These are phyloP conservation scores for Sebastes fasciatus DNA, from an alignment of 2,113 vertebrate genomes.

Conservation along the genomic window DNA sequence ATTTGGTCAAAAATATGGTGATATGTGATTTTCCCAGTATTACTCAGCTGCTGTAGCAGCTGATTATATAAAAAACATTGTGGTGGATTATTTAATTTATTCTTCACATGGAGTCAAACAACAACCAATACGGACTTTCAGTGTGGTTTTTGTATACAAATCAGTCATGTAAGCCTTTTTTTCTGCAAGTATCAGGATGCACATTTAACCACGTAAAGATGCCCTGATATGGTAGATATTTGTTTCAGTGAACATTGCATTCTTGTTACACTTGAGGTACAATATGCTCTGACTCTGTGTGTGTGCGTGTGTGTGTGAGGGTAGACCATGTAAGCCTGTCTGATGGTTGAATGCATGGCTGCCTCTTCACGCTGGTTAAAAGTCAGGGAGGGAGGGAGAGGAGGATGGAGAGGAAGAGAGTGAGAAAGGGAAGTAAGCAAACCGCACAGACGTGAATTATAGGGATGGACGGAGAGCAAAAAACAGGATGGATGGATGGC, in stretches of 20 bases:
- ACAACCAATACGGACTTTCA: conserved; percentile 2
- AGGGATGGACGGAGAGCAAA: conserved; percentile 68
- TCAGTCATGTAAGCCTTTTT: conserved; percentile 40
- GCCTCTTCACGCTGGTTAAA: conserved; percentile 83
- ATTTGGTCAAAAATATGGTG: no score
- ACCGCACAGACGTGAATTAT: conserved; percentile 76
- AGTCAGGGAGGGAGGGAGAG: conserved; percentile 68
- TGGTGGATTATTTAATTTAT: conserved; percentile 10
- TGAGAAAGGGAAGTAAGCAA: conserved; percentile 71
- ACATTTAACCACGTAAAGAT: conserved; percentile 60
- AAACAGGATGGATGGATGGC: conserved; percentile 63
- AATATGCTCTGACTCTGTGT: conserved; percentile 49
- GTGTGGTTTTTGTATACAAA: conserved; percentile 38
- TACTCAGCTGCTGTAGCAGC: not conserved
- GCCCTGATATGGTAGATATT: conserved; percentile 59
- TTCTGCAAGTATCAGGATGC: conserved; percentile 52
- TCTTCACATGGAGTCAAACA: conserved; percentile 13
- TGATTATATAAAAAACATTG: not conserved
- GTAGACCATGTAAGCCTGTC: conserved; percentile 75
- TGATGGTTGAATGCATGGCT: conserved; percentile 86
- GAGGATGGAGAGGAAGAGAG: conserved; percentile 58
- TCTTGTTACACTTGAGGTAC: conserved; percentile 61
- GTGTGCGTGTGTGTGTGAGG: conserved; percentile 44
- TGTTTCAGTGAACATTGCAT: conserved; percentile 58
- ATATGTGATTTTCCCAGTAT: no score